Evolutionary conservation across 2,888 invertebrate species (phyloP), one percentile per base, ranked within the genome.

Genomic region (Imbricaverruca yamaguchii): DNA sequence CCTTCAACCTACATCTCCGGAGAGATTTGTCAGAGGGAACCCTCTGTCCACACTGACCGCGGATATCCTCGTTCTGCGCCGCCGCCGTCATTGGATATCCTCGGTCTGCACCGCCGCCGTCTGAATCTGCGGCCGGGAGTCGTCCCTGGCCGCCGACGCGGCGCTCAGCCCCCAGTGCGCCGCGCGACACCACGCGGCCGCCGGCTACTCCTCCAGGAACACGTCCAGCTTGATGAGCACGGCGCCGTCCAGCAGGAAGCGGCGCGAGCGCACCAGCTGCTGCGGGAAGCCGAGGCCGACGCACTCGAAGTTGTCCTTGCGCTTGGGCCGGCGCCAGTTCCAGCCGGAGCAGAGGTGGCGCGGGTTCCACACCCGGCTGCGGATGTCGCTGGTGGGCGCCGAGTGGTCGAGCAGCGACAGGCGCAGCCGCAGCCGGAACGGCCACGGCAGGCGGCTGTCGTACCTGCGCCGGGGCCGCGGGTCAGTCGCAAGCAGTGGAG

Each of bases 211-310:
- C 21, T n/a, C 88, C 84, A 90, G 87, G 87, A 88, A 90, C 81
- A 91, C 87, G 83, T 89, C 88, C 80, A 90, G 86, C 87, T 90
- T 90, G 84, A 91, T 87, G 83, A 90, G 86, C 80, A 90, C 85
- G 81, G 87, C 86, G 83, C 90, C 88, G 84, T 89, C 87, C 82
- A 87, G 87, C 53, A 89, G 86, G 84, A 89, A 90, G 78, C 88
- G 86, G 81, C 87, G 86, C 63, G 87, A 87, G 25, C 87, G 85
- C 79, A 91, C 86, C 8, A 88, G 89, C 82, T 88, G 87, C 82
- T 89, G 88, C 3, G 90, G 88, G 84, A 90, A 88, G 55, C 89
- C 87, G 61, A 90, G 88, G 0, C 89, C 89, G 67, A 87, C 87
- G 80, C 87, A 87, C 82, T 87, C 87, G 78, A 86, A 87, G 85